Conservation (phyloP, 2,113 vertebrate genomes). For the Phrynosoma platyrhinos region DNA sequence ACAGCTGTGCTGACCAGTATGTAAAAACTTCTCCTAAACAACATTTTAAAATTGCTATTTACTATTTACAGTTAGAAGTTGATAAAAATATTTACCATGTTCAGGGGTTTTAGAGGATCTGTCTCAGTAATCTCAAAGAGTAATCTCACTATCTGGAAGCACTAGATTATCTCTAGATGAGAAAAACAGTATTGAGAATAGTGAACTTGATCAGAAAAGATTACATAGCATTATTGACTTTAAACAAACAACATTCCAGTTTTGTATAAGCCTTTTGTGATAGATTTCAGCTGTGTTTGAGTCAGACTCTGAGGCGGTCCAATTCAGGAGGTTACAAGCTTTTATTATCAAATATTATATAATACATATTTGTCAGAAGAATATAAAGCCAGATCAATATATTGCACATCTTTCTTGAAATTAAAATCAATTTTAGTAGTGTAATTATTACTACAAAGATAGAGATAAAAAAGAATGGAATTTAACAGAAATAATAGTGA, state of each 20-base stretch:
- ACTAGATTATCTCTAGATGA: constrained; percentile 11
- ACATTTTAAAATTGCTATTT: neutral
- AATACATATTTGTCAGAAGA: neutral
- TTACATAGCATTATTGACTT: neutral
- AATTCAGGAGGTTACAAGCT: neutral
- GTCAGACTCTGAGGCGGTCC: neutral
- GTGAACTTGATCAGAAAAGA: neutral
- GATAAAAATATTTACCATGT: neutral
- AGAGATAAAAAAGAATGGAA: neutral
- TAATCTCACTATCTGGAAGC: neutral
- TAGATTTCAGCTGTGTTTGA: neutral
- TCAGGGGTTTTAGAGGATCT: neutral
- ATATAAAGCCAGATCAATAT: neutral
- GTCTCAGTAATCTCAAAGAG: neutral
- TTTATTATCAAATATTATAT: neutral
- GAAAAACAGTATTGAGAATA: too few relatives aligned
- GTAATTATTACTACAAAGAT: neutral
- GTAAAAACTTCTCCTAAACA: neutral
- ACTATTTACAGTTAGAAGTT: neutral
- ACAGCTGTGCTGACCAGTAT: neutral
- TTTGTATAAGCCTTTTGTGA: neutral
- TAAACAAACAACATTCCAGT: neutral
- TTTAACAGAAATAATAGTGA: neutral
- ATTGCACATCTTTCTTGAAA: neutral
- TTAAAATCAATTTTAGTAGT: neutral